Evolutionary conservation across 2,797 vertebrate species (phyloP), one percentile per base, ranked within the genome.

Genomic region (Argya squamiceps): DNA sequence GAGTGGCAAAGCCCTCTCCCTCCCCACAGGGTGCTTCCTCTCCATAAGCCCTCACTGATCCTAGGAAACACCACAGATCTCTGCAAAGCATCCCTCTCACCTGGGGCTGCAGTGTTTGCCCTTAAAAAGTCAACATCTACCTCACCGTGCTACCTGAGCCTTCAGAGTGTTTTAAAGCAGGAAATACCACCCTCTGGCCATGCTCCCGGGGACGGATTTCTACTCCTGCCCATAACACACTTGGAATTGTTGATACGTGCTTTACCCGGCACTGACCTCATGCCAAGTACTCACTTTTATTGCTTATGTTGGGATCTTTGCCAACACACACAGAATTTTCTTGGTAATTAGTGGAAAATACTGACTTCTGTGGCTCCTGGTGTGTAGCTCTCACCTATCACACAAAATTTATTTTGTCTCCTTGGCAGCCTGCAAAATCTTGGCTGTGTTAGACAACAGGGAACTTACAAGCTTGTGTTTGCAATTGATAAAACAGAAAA

Each of bases 291-390:
- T 8, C n/a, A 18, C 50, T 88, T 92, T 64, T 74, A 89, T 84
- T 84, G 70, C 70, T 89, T 56, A 34, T 3, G 12, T 16, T 68
- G 81, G 92, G 64, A 89, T 53, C n/a, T 89, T 53, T 89, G 86
- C 94, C 92, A 95, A 80, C 34, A 77, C n/a, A 69, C 22, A 80
- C 10, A 60, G 27, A 30, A 58, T 87, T 91, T 80, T 80, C 67
- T 50, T 60, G 52, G 53, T 83, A 96, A 96, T 94, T 89, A 96
- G 71, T 87, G 84, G 91, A 95, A 96, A 96, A 94, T 36, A 80
- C 41, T 16, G 64, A 71, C n/a, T 95, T 75, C 65, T 77, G 43
- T 78, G 74, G 65, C 62, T 88, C 47, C 52, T 55, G 60, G 53
- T 39, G 60, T 12, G 39, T n/a, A 60, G 20, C 79, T 89, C 60